These are phyloP conservation scores for Nudaria mundana DNA, from an alignment of 2,888 invertebrate genomes.

Conservation along the genomic window DNA sequence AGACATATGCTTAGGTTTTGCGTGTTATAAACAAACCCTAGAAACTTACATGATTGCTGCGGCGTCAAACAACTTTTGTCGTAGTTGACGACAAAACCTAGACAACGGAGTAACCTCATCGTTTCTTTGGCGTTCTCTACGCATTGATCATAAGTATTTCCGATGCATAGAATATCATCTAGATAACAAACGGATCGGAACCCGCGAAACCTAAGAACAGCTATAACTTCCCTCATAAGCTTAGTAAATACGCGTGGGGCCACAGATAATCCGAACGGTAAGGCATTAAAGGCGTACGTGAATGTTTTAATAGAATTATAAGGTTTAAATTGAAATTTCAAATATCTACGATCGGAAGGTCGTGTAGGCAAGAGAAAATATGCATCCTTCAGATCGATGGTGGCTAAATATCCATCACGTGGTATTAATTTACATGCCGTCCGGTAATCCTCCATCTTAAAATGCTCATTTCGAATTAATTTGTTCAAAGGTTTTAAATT, in stretches of 20 bases:
- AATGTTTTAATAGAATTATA: too few species aligned
- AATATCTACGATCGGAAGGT: neutral
- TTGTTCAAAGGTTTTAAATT: neutral
- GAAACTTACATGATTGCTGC: too few species aligned
- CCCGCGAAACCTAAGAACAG: conserved; percentile 9
- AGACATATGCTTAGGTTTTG: too few species aligned
- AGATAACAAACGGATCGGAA: conserved; percentile 13
- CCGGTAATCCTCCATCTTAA: neutral
- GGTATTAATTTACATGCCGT: neutral
- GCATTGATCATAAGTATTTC: conserved; percentile 7
- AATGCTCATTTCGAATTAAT: neutral
- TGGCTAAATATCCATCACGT: neutral
- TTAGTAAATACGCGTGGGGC: conserved; percentile 16
- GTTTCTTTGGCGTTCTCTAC: neutral
- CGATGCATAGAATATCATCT: conserved; percentile 11
- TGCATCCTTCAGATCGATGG: neutral
- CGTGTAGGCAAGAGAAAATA: neutral
- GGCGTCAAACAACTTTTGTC: too few species aligned
- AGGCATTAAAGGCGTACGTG: neutral
- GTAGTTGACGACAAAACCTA: too few species aligned
- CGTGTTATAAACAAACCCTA: too few species aligned
- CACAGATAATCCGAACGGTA: conserved; percentile 16
- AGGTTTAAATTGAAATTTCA: neutral
- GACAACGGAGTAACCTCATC: neutral
- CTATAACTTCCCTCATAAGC: conserved; percentile 6